A percentile compares a stretch with the other conserved stretches of the same genome.
Evolutionary conservation across 2,113 vertebrate genomes (phyloP).

Genomic region (Colossoma macropomum): DNA sequence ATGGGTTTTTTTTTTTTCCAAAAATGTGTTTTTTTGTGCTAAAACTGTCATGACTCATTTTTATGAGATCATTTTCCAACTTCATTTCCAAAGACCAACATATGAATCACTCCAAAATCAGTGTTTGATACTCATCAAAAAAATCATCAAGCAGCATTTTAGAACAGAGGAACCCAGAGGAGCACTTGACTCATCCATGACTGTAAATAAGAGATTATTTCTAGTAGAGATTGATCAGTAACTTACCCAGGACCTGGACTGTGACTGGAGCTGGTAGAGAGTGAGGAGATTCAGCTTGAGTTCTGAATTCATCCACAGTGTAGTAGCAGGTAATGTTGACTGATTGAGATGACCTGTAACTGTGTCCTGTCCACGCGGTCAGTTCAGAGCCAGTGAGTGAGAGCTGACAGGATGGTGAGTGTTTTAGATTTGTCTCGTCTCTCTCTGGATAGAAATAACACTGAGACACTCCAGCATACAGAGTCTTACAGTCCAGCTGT

Average conservation of each 20-base stretch:
- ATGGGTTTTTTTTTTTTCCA: no score
- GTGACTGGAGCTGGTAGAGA: neutral
- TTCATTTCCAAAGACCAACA: no score
- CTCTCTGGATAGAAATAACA: conserved; percentile 36
- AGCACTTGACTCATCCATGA: neutral
- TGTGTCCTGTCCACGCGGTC: conserved; percentile 16
- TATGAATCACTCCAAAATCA: no score
- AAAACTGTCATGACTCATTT: no score
- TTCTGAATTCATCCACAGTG: neutral
- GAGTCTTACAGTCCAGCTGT: conserved; percentile 27
- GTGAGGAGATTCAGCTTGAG: neutral
- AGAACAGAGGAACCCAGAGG: no score
- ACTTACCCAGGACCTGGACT: neutral
- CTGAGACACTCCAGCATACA: neutral
- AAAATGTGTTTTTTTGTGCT: no score
- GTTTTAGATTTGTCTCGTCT: neutral
- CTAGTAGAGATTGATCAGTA: neutral
- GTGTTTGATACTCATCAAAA: no score
- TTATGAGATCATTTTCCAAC: no score
- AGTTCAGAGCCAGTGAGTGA: conserved; percentile 40
- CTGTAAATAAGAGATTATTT: neutral
- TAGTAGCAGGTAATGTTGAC: conserved; percentile 30
- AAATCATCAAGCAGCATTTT: no score
- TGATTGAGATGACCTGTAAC: conserved; percentile 2
- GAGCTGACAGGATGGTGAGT: conserved; percentile 17